Base-by-base conservation (phyloP, 1,140 invertebrate species). In the Galleria mellonella region DNA sequence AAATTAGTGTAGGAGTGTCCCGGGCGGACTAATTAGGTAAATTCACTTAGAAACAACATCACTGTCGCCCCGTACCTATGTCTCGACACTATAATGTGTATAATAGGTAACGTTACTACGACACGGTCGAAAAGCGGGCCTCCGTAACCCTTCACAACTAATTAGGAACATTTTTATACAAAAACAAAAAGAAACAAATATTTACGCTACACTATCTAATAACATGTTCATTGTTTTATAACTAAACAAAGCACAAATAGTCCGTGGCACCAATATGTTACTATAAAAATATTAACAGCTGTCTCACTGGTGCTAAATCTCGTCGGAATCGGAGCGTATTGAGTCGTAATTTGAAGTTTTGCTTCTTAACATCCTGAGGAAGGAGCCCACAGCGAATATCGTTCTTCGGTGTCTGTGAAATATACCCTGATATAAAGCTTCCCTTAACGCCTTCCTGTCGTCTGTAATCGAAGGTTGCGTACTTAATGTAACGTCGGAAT, bases 341-440 rank as follows among this genome's bases (percentile, higher is more conserved):
- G 92, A 93, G 77, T 93, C 92, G 53, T 94, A 94, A 73, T 93
- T 93, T 55, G 92, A 93, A 50, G 93, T 93, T 82, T 92, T 92
- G 74, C 91, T 92, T 74, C 90, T 91, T 51, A 94, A 82, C 92
- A 94, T 94, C 47, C 93, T 89, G 31, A 94, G 88, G 70, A 94
- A 94, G 39, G 92, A 94, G 27, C 92, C 92, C 39, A 94, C 87
- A 28, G 93, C 92, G 66, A 94, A 91, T 67, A 94, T 94, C 12
- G 92, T 93, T 69, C 92, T 89, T 40, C 92, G 88, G 79, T 94
- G 92, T 51, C 92, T 89, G 83, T 93, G 90, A 75, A 94, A 93
- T 55, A 94, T 94, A 62, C 93, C 93, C 71, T 93, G 91, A 67
- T 94, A 94, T 47, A 94, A 81, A 45, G 92, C 92, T 63, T 94